Conservation (phyloP, 2,888 invertebrate genomes). For the Listrodromus nycthemerus region DNA sequence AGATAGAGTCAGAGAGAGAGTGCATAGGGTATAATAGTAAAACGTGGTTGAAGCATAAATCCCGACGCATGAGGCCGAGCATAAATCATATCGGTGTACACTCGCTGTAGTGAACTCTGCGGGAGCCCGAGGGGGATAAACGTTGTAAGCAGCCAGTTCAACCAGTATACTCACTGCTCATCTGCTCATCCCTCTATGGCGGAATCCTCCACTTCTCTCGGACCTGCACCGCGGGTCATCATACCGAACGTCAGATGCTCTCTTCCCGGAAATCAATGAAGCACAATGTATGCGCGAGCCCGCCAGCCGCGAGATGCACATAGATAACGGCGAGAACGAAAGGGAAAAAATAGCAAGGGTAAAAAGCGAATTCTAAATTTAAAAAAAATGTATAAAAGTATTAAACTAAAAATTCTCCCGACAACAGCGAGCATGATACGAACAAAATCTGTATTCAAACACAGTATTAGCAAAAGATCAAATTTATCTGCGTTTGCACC, state of each 20-base stretch:
- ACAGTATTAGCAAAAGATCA: no score
- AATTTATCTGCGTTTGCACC: no score
- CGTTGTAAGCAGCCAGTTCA: slow-evolving; percentile 48
- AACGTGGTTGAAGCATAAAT: slow-evolving; percentile 70
- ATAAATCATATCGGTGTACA: slow-evolving; percentile 72
- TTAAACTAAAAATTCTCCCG: no score
- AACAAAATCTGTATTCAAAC: no score
- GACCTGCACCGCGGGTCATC: slow-evolving; percentile 36
- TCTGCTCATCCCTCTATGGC: slow-evolving; percentile 42
- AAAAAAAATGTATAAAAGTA: no score
- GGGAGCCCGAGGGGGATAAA: slow-evolving; percentile 57
- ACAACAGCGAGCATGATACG: no score
- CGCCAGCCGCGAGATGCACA: slow-evolving; percentile 34
- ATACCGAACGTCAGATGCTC: slow-evolving; percentile 58
- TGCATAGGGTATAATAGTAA: slow-evolving; percentile 63
- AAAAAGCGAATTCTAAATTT: neutral
- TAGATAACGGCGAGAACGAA: slow-evolving; percentile 7
- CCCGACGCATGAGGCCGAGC: slow-evolving; percentile 64
- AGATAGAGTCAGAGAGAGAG: slow-evolving; percentile 38
- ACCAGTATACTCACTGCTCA: slow-evolving; percentile 38
- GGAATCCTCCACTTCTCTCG: slow-evolving; percentile 45
- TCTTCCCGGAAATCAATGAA: slow-evolving; percentile 63
- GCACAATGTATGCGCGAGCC: slow-evolving; percentile 47
- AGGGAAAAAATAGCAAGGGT: slow-evolving; percentile 3
- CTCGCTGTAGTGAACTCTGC: slow-evolving; percentile 40